These are phyloP conservation scores for Cheilosia soror DNA, from an alignment of 2,888 invertebrate species.

Conservation along the genomic window DNA sequence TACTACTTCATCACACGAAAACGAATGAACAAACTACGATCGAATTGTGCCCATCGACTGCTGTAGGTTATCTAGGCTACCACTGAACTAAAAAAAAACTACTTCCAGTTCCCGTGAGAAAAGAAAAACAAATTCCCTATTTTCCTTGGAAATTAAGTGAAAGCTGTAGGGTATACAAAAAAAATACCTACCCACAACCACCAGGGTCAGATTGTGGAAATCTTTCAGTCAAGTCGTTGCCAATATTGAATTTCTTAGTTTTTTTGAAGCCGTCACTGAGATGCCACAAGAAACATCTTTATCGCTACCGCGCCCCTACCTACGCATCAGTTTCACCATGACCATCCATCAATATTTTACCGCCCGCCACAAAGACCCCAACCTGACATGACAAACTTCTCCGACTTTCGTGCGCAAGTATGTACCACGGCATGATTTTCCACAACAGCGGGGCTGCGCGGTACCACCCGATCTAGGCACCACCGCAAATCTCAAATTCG, in stretches of 20 bases:
- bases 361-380: constrained; percentile 32
- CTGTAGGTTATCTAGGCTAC: too few species aligned
- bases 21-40: too few species aligned
- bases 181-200: too few species aligned
- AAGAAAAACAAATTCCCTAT: too few species aligned
- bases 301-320: constrained; percentile 9
- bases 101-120: too few species aligned
- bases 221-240: neutral
- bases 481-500: constrained; percentile 53
- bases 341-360: constrained; percentile 18
- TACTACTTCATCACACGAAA: too few species aligned
- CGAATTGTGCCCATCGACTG: too few species aligned
- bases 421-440: neutral
- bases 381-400: constrained; percentile 28
- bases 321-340: constrained; percentile 27
- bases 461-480: constrained; percentile 43
- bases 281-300: constrained; percentile 35
- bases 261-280: neutral
- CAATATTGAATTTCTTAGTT: constrained; percentile 19
- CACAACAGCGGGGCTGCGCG: constrained; percentile 16
- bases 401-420: neutral
- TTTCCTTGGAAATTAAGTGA: too few species aligned
- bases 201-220: too few species aligned
- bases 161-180: too few species aligned
- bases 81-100: too few species aligned